phyloP scores from a whole-genome alignment of 2,113 vertebrate species.

The Chloroceryle aenea region DNA sequence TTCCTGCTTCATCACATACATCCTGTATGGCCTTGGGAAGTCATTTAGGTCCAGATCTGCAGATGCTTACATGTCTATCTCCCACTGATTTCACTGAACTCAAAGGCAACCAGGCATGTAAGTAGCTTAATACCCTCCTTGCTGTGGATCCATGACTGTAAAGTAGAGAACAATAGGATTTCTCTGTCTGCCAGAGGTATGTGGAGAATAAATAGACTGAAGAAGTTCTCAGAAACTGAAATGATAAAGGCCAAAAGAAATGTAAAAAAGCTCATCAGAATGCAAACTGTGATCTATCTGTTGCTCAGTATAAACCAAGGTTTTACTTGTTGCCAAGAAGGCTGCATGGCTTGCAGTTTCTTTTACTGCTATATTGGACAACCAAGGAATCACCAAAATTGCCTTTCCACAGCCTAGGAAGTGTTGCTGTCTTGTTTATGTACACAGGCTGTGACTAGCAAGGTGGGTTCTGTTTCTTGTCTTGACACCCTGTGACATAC shows the following conservation, averaged over 20 bases:
- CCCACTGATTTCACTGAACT: not conserved
- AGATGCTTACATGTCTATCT: not conserved
- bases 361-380: not conserved
- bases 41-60: not conserved
- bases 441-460: not conserved
- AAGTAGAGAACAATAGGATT: conserved; percentile 4
- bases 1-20: not conserved
- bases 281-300: conserved; percentile 22
- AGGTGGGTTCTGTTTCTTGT: not conserved
- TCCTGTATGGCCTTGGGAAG: not conserved
- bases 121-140: conserved; percentile 30
- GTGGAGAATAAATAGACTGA: conserved; percentile 10
- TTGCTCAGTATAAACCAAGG: conserved; percentile 11
- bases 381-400: not conserved
- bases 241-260: conserved; percentile 22
- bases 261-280: conserved; percentile 51
- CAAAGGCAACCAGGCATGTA: not conserved
- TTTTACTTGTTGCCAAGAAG: conserved; percentile 42
- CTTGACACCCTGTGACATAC: not conserved
- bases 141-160: not conserved
- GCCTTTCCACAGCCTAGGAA: not conserved
- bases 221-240: conserved; percentile 31
- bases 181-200: conserved; percentile 21
- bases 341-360: not conserved
- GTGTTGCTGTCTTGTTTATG: not conserved